Conservation (phyloP, 1,140 invertebrate species). For the Drosophila equinoxialis region DNA sequence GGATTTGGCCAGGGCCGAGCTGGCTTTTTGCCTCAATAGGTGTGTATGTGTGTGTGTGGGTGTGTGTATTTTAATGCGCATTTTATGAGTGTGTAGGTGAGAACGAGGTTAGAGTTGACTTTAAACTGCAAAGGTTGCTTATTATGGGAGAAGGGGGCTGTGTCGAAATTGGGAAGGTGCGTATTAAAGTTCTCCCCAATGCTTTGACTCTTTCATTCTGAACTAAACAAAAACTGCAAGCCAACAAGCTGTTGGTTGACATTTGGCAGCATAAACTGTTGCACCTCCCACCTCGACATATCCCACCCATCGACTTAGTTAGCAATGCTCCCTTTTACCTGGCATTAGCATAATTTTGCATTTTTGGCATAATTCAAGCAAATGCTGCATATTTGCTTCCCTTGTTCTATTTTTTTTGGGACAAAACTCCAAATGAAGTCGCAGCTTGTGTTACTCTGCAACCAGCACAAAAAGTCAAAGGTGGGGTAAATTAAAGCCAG, state of each 20-base stretch:
- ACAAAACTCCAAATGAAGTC: conserved; percentile 77
- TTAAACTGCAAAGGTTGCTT: conserved; percentile 58
- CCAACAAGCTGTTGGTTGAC: conserved; percentile 58
- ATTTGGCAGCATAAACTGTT: conserved; percentile 44
- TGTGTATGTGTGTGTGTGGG: neutral
- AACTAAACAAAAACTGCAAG: conserved; percentile 7
- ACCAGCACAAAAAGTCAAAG: neutral
- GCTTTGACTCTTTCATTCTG: neutral
- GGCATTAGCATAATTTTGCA: conserved; percentile 80
- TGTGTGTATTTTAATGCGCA: conserved; percentile 76
- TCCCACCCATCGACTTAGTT: neutral
- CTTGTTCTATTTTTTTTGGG: conserved; percentile 47
- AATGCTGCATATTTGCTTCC: conserved; percentile 62
- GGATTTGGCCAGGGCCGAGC: conserved; percentile 67
- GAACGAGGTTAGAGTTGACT: conserved; percentile 32
- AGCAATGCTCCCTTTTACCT: conserved; percentile 40
- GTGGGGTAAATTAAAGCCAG: neutral
- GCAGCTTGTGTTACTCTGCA: conserved; percentile 26
- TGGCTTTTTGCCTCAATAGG: conserved; percentile 10
- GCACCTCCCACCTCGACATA: neutral
- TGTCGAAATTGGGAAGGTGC: neutral
- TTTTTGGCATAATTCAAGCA: conserved; percentile 70
- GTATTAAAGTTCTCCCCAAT: conserved; percentile 61
- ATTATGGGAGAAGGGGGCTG: neutral
- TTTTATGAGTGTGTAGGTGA: conserved; percentile 74